These are phyloP conservation scores for Rhabdornis inornatus DNA, from an alignment of 2,113 vertebrate species.

Conservation along the genomic window DNA sequence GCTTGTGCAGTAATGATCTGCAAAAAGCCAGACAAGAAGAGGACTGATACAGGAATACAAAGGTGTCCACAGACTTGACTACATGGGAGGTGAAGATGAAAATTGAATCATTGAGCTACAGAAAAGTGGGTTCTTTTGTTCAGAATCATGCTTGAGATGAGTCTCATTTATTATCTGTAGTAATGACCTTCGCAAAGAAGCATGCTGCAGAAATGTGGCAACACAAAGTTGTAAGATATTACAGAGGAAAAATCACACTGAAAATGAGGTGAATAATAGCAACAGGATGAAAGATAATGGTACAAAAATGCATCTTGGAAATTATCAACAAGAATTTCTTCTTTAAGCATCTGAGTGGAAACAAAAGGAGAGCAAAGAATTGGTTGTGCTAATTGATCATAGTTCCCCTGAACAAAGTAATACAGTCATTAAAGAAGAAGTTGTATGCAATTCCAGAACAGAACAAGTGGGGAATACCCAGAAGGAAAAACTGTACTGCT, in stretches of 20 bases:
- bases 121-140: neutral
- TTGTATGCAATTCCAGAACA: neutral
- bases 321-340: neutral
- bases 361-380: neutral
- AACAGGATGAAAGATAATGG: neutral
- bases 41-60: neutral
- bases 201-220: neutral
- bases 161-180: neutral
- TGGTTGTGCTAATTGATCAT: neutral
- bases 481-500: neutral
- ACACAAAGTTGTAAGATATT: neutral
- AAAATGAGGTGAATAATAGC: neutral
- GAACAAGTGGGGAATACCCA: neutral
- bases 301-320: neutral
- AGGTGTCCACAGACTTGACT: neutral
- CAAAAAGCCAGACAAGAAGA: neutral
- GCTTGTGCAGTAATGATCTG: neutral
- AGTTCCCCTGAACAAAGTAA: neutral
- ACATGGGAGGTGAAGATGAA: neutral
- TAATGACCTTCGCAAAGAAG: neutral
- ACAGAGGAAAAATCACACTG: neutral
- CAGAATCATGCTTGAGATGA: neutral
- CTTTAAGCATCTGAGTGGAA: neutral
- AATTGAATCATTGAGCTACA: neutral
- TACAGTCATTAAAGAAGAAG: neutral